Percentiles rank a stretch among this genome's conserved stretches.
Evolutionary conservation across 2,113 vertebrate genomes (phyloP).

Genomic region (Rana temporaria): DNA sequence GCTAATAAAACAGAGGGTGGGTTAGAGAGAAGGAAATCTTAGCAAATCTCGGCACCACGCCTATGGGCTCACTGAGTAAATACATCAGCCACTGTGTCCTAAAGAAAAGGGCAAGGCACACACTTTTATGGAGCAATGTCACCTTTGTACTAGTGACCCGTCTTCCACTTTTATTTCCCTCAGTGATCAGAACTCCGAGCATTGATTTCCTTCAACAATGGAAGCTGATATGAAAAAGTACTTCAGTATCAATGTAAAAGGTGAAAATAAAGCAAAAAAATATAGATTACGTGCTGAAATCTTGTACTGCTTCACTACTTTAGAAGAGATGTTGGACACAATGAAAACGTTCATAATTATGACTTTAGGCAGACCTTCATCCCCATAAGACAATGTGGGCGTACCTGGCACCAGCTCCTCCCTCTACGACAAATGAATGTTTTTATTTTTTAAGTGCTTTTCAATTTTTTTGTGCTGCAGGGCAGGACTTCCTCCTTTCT

Average conservation of each 20-base stretch:
- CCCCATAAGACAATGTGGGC: too few species aligned
- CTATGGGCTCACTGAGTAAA: constrained; percentile 22
- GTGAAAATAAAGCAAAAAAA: background rate
- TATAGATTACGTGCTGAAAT: too few species aligned
- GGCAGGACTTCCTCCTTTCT: too few species aligned
- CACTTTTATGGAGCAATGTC: background rate
- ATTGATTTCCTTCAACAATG: background rate
- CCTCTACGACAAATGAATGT: too few species aligned
- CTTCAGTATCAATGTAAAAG: too few species aligned
- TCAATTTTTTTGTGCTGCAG: too few species aligned
- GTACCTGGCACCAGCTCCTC: too few species aligned
- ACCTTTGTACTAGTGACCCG: constrained; percentile 3
- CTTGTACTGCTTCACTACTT: too few species aligned
- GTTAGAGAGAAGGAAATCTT: constrained; percentile 26
- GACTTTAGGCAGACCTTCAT: too few species aligned
- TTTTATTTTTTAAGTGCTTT: too few species aligned
- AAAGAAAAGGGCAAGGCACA: constrained; percentile 18
- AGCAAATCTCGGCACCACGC: constrained; percentile 29
- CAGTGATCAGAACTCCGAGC: background rate
- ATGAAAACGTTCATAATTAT: too few species aligned
- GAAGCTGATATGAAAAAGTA: background rate
- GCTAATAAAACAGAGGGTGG: constrained; percentile 30
- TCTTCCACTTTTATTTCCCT: background rate
- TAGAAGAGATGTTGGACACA: too few species aligned
- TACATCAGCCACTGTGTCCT: background rate